Percentiles rank a stretch among this genome's conserved stretches.
Evolutionary conservation across 2,113 vertebrate genomes (phyloP).

Genomic region (Salvelinus namaycush): DNA sequence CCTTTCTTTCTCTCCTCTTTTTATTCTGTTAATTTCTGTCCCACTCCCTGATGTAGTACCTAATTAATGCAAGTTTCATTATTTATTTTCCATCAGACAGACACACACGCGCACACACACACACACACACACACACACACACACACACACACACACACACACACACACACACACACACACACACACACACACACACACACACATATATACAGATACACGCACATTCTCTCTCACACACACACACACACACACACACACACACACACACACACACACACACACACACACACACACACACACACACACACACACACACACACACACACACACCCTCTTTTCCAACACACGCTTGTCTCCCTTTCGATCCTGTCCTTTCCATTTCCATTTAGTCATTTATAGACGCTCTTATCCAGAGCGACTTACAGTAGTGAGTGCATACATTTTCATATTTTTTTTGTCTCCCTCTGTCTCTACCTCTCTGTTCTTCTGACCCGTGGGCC

Average conservation of each 20-base stretch:
- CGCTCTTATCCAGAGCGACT: too few relatives aligned
- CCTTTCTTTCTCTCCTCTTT: not conserved
- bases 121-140: not conserved
- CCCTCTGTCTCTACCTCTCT: not conserved
- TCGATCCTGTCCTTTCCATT: too few relatives aligned
- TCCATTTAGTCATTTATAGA: too few relatives aligned
- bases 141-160: constrained; percentile 1
- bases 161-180: not conserved
- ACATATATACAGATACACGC: too few relatives aligned
- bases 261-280: too few relatives aligned
- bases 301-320: too few relatives aligned
- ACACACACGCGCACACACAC: not conserved
- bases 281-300: too few relatives aligned
- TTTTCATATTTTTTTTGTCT: not conserved
- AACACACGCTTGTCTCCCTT: too few relatives aligned
- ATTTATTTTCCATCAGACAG: not conserved
- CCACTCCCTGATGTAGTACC: not conserved
- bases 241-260: too few relatives aligned
- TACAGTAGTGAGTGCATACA: not conserved
- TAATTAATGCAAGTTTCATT: not conserved
- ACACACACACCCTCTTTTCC: too few relatives aligned
- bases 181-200: too few relatives aligned
- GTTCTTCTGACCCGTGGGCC: not conserved
- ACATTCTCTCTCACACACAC: too few relatives aligned
- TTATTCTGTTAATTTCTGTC: not conserved